Evolutionary conservation across 1,140 invertebrate species (phyloP), one percentile per base, ranked within the genome.

Genomic region (Anagrus nilaparvatae): DNA sequence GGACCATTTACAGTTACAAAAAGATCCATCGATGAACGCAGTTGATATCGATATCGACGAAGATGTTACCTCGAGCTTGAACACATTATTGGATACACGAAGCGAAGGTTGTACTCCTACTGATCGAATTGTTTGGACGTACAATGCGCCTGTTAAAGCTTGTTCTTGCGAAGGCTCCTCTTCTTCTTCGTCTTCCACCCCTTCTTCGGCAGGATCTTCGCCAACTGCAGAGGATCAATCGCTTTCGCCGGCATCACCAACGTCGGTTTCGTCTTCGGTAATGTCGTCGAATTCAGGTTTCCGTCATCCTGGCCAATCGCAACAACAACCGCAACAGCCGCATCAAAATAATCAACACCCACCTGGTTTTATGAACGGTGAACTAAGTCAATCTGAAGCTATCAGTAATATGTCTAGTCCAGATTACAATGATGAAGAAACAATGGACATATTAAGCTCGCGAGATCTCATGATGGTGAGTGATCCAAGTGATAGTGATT

Each of bases 31-130:
- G 18, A 75, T 83, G 63, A 82, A 82, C 54, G 79, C 85, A 25
- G 85, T 87, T 42, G 84, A 87, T 50, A 87, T 91, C 51, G 89
- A 93, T 50, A 83, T 89, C 48, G 89, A 93, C 65, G 90, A 94
- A 61, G 87, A 93, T 65, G 79, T 92, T 46, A 90, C 89, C 52
- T 90, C 88, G 49, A 92, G 87, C 33, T 68, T 93, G 38, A 92
- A 93, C 62, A 91, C 88, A 21, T 71, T 95, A 36, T 67, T 92
- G 45, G 86, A 90, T 67, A 88, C 84, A 31, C 73, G 82, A 50
- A 77, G 79, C 13, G 82, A 84, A 59, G 75, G 75, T 27, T 75
- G 76, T 24, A 74, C 75, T 46, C 54, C 70, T 54, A 69, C 66
- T 52, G 73, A 79, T 55, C 76, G 85, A 46, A 87, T 89, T 49